phyloP scores from a whole-genome alignment of 2,797 vertebrate genomes.

The Champsocephalus gunnari region DNA sequence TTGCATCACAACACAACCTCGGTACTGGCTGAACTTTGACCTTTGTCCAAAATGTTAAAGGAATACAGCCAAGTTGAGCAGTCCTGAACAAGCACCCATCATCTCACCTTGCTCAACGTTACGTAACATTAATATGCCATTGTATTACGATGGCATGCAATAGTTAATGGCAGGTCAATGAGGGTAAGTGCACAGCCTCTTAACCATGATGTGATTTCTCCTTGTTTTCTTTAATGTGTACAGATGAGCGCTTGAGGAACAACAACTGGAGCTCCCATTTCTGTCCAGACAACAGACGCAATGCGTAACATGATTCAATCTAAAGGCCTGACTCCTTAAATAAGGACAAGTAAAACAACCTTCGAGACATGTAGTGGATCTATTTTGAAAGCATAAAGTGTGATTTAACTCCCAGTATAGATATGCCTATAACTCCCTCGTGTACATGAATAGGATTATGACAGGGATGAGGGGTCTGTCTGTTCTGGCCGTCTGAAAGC shows the following conservation, averaged over 20 bases:
- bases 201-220: not conserved
- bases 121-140: slow-evolving; percentile 83
- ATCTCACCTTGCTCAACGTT: slow-evolving; percentile 87
- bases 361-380: not conserved
- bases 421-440: slow-evolving; percentile 41
- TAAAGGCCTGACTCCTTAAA: slow-evolving; percentile 9
- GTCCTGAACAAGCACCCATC: slow-evolving; percentile 85
- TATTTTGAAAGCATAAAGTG: slow-evolving; percentile 27
- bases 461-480: slow-evolving; percentile 39
- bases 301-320: not conserved
- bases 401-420: slow-evolving; percentile 32
- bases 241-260: slow-evolving; percentile 6
- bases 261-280: slow-evolving; percentile 5
- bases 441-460: slow-evolving; percentile 46
- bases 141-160: not conserved
- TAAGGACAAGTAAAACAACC: slow-evolving; percentile 2
- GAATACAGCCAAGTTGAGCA: slow-evolving; percentile 84
- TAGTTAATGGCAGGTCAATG: not conserved
- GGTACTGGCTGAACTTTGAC: slow-evolving; percentile 72
- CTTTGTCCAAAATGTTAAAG: slow-evolving; percentile 80
- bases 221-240: slow-evolving; percentile 1
- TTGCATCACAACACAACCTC: not conserved
- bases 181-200: not conserved
- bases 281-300: not conserved
- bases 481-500: slow-evolving; percentile 56